Conservation (phyloP, 2,113 vertebrate genomes). For the Camelus bactrianus region DNA sequence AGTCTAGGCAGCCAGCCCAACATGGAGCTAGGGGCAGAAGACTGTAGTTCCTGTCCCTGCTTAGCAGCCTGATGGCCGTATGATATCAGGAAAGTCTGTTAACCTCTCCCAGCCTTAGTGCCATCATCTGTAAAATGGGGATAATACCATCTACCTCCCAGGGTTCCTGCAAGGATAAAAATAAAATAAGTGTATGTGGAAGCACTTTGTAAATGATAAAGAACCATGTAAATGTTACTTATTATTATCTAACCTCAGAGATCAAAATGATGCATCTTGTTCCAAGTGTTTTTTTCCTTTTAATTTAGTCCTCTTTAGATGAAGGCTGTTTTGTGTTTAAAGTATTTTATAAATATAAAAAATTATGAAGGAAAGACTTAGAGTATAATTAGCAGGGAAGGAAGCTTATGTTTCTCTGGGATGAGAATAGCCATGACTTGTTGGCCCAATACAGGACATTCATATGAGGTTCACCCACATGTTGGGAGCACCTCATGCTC, state of each 20-base stretch:
- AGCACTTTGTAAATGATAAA: background rate
- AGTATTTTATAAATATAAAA: background rate
- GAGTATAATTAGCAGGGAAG: background rate
- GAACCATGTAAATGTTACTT: background rate
- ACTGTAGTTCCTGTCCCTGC: background rate
- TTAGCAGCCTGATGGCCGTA: background rate
- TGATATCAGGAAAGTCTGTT: background rate
- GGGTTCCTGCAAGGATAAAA: background rate
- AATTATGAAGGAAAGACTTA: background rate
- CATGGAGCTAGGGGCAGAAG: background rate
- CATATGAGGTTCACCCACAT: background rate
- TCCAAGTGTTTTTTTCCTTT: background rate
- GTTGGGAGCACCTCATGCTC: background rate
- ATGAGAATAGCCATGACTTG: background rate
- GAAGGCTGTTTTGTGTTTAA: constrained; percentile 18
- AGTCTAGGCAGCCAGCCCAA: background rate
- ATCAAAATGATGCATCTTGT: background rate
- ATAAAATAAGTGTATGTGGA: background rate
- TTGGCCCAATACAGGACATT: background rate
- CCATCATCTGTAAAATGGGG: background rate
- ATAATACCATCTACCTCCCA: background rate
- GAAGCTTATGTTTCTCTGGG: background rate
- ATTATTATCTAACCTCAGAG: background rate
- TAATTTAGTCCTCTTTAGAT: background rate
- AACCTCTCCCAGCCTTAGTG: background rate